phyloP scores from a whole-genome alignment of 1,140 invertebrate species.

The Atta colombica region DNA sequence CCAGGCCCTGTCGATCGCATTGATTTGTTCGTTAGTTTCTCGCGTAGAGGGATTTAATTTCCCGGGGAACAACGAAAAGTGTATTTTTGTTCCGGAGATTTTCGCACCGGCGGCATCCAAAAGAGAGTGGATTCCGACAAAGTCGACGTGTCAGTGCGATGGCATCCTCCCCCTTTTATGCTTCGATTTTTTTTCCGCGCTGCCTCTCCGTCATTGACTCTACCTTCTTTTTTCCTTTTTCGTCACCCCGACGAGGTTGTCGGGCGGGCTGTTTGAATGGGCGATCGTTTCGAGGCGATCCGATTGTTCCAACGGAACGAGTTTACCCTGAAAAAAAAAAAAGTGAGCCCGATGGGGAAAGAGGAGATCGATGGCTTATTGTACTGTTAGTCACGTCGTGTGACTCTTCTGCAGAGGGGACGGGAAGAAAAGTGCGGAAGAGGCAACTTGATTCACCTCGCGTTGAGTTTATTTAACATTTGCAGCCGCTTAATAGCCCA shows the following conservation, averaged over 20 bases:
- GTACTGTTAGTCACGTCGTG: slow-evolving; percentile 63
- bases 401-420: slow-evolving; percentile 38
- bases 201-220: slow-evolving; percentile 60
- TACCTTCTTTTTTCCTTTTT: slow-evolving; percentile 47
- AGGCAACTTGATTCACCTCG: slow-evolving; percentile 41
- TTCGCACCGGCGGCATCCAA: slow-evolving; percentile 39
- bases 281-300: slow-evolving; percentile 68
- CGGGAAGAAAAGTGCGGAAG: neutral
- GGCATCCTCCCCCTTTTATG: neutral
- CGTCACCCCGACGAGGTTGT: slow-evolving; percentile 59
- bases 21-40: slow-evolving; percentile 47
- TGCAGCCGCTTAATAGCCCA: slow-evolving; percentile 45
- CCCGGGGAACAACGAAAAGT: slow-evolving; percentile 26
- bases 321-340: slow-evolving; percentile 49
- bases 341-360: slow-evolving; percentile 29
- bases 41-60: slow-evolving; percentile 50
- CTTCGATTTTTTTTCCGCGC: slow-evolving; percentile 34
- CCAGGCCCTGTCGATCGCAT: neutral
- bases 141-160: slow-evolving; percentile 56
- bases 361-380: slow-evolving; percentile 68
- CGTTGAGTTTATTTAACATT: slow-evolving; percentile 62
- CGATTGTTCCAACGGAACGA: slow-evolving; percentile 67
- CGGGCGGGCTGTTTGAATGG: slow-evolving; percentile 68
- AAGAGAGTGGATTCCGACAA: slow-evolving; percentile 40
- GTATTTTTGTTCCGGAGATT: slow-evolving; percentile 58